Conservation (phyloP, 2,888 invertebrate species). For the Melanophora roralis region DNA sequence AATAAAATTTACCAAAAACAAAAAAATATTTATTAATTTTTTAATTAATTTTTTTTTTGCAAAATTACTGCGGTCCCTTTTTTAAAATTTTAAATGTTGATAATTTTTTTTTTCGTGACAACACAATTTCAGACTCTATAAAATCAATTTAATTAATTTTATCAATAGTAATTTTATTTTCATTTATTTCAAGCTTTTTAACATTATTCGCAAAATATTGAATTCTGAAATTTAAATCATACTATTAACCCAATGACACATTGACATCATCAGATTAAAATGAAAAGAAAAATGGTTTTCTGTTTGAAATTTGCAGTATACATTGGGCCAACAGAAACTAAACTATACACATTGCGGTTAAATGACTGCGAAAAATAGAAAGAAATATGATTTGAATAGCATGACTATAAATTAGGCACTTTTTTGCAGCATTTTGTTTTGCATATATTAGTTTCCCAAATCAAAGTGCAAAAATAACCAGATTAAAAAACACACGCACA, state of each 20-base stretch:
- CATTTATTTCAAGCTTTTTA: conserved; percentile 20
- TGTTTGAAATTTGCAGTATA: conserved; percentile 8
- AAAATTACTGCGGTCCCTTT: no score
- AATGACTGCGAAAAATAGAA: not conserved
- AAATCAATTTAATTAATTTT: conserved; percentile 23
- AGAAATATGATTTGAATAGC: conserved; percentile 52
- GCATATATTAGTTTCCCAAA: conserved; percentile 15
- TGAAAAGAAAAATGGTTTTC: conserved; percentile 32
- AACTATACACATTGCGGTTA: not conserved
- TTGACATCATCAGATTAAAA: conserved; percentile 64
- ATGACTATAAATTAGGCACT: conserved; percentile 14
- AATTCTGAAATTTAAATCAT: conserved; percentile 41
- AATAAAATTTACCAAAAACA: no score
- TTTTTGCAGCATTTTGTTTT: not conserved
- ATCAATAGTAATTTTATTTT: conserved; percentile 38
- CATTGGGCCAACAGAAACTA: not conserved
- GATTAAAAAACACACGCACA: conserved; percentile 56
- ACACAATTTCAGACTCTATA: not conserved
- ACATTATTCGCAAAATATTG: conserved; percentile 34
- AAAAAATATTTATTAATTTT: no score
- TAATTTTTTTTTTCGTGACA: not conserved
- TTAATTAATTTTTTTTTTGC: no score
- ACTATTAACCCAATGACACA: conserved; percentile 65
- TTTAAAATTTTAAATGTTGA: no score
- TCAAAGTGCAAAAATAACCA: conserved; percentile 48